A percentile compares a stretch with the other conserved stretches of the same genome.
These are phyloP conservation scores for Microplitis manilae DNA, from an alignment of 2,888 invertebrate species.

Conservation along the genomic window DNA sequence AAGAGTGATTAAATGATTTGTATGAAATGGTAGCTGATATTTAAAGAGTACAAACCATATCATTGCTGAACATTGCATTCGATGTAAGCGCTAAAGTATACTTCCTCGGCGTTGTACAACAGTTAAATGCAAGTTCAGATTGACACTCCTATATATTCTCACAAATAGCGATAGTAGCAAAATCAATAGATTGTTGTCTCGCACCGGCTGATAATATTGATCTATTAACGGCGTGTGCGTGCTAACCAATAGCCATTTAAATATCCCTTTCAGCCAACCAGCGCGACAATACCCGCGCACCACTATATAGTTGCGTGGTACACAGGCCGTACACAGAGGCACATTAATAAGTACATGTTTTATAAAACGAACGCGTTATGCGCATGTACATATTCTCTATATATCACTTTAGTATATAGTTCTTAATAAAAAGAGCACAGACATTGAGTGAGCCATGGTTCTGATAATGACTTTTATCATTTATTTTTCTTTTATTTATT, in stretches of 20 bases:
- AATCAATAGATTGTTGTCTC: slow-evolving; percentile 71
- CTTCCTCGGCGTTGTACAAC: slow-evolving; percentile 46
- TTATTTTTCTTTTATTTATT: slow-evolving; percentile 54
- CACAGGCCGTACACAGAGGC: slow-evolving; percentile 69
- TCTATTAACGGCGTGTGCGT: slow-evolving; percentile 58
- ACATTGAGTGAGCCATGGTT: slow-evolving; percentile 70
- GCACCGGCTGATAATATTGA: slow-evolving; percentile 68
- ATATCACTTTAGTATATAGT: slow-evolving; percentile 63
- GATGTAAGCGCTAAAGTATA: slow-evolving; percentile 45
- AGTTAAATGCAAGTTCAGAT: slow-evolving; percentile 69
- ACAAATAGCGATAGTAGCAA: slow-evolving; percentile 71
- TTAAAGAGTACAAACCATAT: slow-evolving; percentile 69
- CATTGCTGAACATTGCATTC: slow-evolving; percentile 69
- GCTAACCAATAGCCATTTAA: slow-evolving; percentile 54
- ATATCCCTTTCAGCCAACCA: slow-evolving; percentile 61
- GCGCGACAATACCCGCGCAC: slow-evolving; percentile 66
- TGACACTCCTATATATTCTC: slow-evolving; percentile 64
- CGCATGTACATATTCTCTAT: slow-evolving; percentile 60
- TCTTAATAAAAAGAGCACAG: slow-evolving; percentile 63
- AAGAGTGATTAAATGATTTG: not conserved
- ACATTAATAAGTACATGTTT: slow-evolving; percentile 63
- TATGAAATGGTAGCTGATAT: slow-evolving; percentile 62
- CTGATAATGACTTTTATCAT: slow-evolving; percentile 30
- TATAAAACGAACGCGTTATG: slow-evolving; percentile 51
- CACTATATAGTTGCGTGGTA: slow-evolving; percentile 63